Percentiles rank a stretch among this genome's conserved stretches.
These are phyloP conservation scores for Epinephelus cyanopodus DNA, from an alignment of 2,113 vertebrate genomes.

Conservation along the genomic window DNA sequence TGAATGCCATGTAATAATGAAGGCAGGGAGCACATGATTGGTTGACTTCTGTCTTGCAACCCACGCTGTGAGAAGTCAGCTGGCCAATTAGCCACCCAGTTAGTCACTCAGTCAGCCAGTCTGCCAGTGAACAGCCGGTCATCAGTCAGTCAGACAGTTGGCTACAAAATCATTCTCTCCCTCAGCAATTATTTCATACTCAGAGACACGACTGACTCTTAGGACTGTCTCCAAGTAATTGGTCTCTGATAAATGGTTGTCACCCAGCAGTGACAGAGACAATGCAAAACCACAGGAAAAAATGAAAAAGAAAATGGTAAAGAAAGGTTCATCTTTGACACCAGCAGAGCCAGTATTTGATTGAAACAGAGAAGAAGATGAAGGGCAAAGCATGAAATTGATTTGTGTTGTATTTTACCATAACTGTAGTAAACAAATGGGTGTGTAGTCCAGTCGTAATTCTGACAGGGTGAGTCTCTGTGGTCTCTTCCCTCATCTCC, in stretches of 20 bases:
- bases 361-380: neutral
- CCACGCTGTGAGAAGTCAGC: constrained; percentile 5
- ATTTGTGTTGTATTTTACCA: neutral
- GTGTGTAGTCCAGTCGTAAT: neutral
- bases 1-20: neutral
- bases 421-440: neutral
- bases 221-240: neutral
- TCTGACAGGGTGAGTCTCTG: neutral
- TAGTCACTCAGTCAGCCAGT: constrained; percentile 20
- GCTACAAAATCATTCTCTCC: constrained; percentile 5
- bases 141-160: constrained; percentile 30
- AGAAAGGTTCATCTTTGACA: neutral
- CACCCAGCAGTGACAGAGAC: neutral
- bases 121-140: constrained; percentile 33
- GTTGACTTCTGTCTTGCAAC: neutral
- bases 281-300: neutral
- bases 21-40: neutral
- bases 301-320: neutral
- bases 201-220: neutral
- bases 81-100: constrained; percentile 19
- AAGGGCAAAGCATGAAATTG: neutral
- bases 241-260: neutral
- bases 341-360: neutral
- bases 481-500: neutral
- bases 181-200: neutral